Base-by-base conservation (phyloP, 2,797 vertebrate species). In the Poeciliopsis turneri region DNA sequence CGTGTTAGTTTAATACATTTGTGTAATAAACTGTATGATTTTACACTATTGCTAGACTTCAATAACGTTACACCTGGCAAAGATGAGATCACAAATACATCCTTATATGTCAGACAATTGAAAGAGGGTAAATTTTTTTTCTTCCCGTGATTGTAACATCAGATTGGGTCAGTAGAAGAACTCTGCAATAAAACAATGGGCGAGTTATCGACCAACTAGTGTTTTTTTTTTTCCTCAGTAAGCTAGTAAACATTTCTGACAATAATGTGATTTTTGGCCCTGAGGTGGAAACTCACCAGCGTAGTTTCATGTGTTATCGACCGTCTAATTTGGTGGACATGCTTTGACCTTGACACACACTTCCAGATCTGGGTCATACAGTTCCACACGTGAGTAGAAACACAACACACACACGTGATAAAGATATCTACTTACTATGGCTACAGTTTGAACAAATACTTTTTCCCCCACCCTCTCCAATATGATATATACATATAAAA, bases 331-430 rank as follows among this genome's bases (percentile, higher is more conserved):
- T 51, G 18, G 15, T 77, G 75, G 80, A 88, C 57, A 15, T 3
- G 81, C n/a, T 81, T 75, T 90, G 92, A 88, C 92, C 90, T 93
- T 93, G 84, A 88, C 71, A 78, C 39, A 78, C 76, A 74, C 46
- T 5, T 9, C 53, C 46, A 75, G 43, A 90, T 84, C 25, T 87
- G 77, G 91, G 86, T 89, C 88, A 89, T 77, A 84, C 81, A 78
- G 82, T 74, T 76, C 36, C 79, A 77, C 77, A 79, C 30, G n/a
- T 79, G n/a, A 15, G 78, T 66, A 81, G 43, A 77, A 61, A 79
- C 28, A 25, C 64, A 28, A 5, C 18, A n/a, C 25, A 28, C 11
- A 43, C 20, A 9, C 3, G 23, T 43, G 5, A 43, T 69, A 43
- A 69, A n/a, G 18, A 66, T 39, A 66, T 66, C 18, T 15, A 66